These are phyloP conservation scores for Amphiprion percula DNA, from an alignment of 2,113 vertebrate genomes.

Conservation along the genomic window DNA sequence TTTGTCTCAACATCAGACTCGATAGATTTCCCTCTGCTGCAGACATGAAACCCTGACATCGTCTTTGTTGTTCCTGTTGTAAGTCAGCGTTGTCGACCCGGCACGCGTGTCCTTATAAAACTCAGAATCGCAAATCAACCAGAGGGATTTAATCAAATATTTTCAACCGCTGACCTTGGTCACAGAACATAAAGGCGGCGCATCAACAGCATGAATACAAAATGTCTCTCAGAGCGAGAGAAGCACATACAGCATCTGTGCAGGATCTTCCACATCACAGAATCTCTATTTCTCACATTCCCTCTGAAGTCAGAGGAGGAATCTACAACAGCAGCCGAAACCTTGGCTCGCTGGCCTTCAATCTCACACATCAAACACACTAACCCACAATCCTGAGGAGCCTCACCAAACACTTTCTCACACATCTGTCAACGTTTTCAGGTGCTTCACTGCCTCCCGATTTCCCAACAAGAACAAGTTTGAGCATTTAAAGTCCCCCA, in stretches of 20 bases:
- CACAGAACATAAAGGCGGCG: conserved; percentile 48
- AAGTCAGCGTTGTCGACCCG: conserved; percentile 29
- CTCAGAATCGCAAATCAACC: conserved; percentile 41
- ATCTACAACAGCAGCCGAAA: conserved; percentile 46
- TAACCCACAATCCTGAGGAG: conserved; percentile 44
- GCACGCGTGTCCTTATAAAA: conserved; percentile 35
- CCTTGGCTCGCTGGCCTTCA: conserved; percentile 53
- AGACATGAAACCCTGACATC: conserved; percentile 42
- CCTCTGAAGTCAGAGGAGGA: conserved; percentile 57
- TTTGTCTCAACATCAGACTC: conserved; percentile 5
- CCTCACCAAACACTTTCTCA: conserved; percentile 37
- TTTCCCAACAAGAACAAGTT: conserved; percentile 55
- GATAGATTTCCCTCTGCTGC: conserved; percentile 3
- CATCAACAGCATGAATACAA: conserved; percentile 50
- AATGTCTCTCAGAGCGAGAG: conserved; percentile 39
- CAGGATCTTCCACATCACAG: conserved; percentile 51
- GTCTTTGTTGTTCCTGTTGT: conserved; percentile 38
- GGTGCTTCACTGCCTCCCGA: conserved; percentile 18
- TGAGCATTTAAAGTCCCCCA: conserved; percentile 67
- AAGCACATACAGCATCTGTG: conserved; percentile 37
- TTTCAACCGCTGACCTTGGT: conserved; percentile 66
- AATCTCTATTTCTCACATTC: conserved; percentile 52
- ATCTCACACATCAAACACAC: conserved; percentile 58
- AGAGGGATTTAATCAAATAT: conserved; percentile 55
- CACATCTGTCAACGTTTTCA: conserved; percentile 60